Conservation (phyloP, 2,888 invertebrate species). For the Ormyrus labotus region DNA sequence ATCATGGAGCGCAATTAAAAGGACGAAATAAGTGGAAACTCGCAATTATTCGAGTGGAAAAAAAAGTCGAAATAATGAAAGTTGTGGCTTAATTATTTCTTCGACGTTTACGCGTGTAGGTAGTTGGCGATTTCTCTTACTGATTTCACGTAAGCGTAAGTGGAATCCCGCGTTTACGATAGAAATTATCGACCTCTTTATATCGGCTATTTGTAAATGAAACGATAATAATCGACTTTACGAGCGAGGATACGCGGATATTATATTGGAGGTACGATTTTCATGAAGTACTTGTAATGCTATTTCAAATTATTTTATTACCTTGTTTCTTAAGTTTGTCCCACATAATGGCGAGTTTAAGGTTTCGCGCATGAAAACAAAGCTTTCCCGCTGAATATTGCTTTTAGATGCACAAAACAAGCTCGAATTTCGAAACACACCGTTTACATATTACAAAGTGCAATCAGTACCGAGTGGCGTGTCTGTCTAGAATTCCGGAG, state of each 20-base stretch:
- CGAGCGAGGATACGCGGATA: neutral
- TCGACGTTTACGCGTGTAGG: neutral
- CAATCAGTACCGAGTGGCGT: neutral
- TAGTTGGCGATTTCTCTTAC: neutral
- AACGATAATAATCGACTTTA: constrained; percentile 28
- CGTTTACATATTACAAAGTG: constrained; percentile 18
- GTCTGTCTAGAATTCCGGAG: too few species aligned
- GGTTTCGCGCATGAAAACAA: too few species aligned
- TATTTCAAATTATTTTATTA: too few species aligned
- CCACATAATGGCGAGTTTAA: too few species aligned
- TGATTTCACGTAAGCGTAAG: neutral
- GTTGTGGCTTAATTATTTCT: constrained; percentile 8
- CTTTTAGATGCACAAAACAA: too few species aligned
- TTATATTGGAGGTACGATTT: constrained; percentile 7
- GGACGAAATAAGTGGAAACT: constrained; percentile 14
- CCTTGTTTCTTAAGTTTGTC: too few species aligned
- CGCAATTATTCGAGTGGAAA: neutral
- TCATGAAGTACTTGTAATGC: neutral
- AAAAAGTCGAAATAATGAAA: constrained; percentile 20
- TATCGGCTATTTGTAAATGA: constrained; percentile 18
- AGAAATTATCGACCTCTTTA: constrained; percentile 24
- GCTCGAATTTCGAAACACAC: neutral
- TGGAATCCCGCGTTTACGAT: constrained; percentile 16
- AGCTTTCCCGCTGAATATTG: too few species aligned
- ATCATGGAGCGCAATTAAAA: constrained; percentile 6